Base-by-base conservation (phyloP, 2,888 invertebrate genomes). In the Oscheius myriophilus region DNA sequence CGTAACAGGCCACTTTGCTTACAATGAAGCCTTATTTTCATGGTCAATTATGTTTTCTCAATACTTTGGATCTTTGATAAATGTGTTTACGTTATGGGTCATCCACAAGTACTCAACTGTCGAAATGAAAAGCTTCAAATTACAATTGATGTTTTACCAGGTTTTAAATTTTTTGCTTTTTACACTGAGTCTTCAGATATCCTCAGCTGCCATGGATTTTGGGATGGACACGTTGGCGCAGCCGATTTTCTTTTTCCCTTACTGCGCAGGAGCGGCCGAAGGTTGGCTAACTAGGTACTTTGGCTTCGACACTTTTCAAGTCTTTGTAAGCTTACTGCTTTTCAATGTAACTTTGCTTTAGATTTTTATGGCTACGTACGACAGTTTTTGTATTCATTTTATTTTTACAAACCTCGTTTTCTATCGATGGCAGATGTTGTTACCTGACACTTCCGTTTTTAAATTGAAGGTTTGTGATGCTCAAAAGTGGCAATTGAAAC, bases 221-320 rank as follows among this genome's bases (percentile, higher is more conserved):
- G 46, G 61, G 16, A 61, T 61, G 61, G 61, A 61, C 18, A 61
- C 61, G 1, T 18, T 61, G 18, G 46, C 61, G 18, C 25, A 61
- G 61, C 61, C 61, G 1, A 33, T 46, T 33, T 61, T 61, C 61
- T 61, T 61, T 39, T 49, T 61, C 7, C 61, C 61, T 3, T 18
- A 39, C 26, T 26, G 25, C n/a, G 61, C 33, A 14, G 61, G 61
- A 26, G 26, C 49, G 16, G 33, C 46, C 6, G 49, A 61, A 33
- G 61, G 61, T 33, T 49, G 46, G 49, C 25, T 61, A 2, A 26
- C n/a, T 2, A 33, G 33, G 4, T 16, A 49, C n/a, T 61, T 61
- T 18, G 61, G 46, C 46, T 16, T 61, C n/a, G 14, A 25, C 12
- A 46, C 25, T 25, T 61, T 61, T 49, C 18, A 14, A 6, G 49